Base-by-base conservation (phyloP, 2,797 vertebrate species). In the Jordanella pulchra region DNA sequence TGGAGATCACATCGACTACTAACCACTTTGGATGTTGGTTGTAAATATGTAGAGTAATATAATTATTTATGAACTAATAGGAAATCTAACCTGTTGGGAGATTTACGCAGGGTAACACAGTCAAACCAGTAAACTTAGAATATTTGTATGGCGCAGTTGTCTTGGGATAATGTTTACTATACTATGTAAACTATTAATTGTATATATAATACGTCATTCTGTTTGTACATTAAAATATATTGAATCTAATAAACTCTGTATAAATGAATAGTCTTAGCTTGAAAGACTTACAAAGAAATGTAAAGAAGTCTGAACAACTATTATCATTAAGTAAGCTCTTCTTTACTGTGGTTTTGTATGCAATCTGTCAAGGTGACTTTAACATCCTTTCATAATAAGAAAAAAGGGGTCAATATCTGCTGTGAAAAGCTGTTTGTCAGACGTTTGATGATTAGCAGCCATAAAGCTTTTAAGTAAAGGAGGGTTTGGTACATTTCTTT, bases 51-150 rank as follows among this genome's bases (percentile, higher is more conserved):
- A 44, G 44, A 58, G 21, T 44, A 63, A 21, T 44, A n/a, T 21
- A 55, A 1, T 66, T 76, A 82, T 84, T 84, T 81, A 77, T 77
- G 61, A 18, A 50, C 60, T 63, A 2, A 42, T 15, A 44, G 35
- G 23, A 61, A 3, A 61, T 39, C 21, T 25, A n/a, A 25, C 25
- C 42, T 63, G 42, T 42, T 63, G 60, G 60, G 60, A 63, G 60
- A 63, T 63, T 25, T 63, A 63, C 60, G n/a, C 12, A 35, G 35
- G 23, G 4, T 11, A 68, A 23, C 17, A 25, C 11, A 28, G 39
- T 55, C 13, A 47, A 44, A 39, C 2, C 9, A 67, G 4, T 48
- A 0, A 39, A 50, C 15, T 15, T 6, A 44, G 61, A 39, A 61
- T 50, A 39, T 48, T 70, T 74, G 15, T 30, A 7, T 54, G 2